A percentile compares a stretch with the other conserved stretches of the same genome.
These are phyloP conservation scores for Clarias fuscus DNA, from an alignment of 2,797 vertebrate genomes.

Conservation along the genomic window DNA sequence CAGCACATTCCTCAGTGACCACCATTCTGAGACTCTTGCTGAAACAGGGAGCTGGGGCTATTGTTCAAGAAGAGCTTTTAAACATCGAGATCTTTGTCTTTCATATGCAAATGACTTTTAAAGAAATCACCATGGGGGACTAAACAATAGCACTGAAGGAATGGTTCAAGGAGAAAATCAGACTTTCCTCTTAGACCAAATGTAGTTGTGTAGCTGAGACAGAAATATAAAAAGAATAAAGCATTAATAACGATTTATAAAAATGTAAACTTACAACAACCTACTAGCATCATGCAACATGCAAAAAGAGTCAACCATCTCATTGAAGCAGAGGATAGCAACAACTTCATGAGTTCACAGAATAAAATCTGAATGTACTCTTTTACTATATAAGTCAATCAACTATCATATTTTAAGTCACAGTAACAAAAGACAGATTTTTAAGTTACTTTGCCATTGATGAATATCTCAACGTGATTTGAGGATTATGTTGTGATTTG, in stretches of 20 bases:
- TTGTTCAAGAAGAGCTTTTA: conserved; percentile 41
- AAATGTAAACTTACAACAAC: background rate
- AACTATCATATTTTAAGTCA: background rate
- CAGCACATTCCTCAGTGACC: conserved; percentile 38
- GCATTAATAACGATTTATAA: background rate
- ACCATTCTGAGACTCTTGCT: conserved; percentile 35
- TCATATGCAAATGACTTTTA: conserved; percentile 57
- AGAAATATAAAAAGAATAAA: too few species aligned
- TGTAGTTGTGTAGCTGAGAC: background rate
- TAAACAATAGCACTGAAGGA: conserved; percentile 43
- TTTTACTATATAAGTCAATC: background rate
- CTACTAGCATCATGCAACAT: background rate
- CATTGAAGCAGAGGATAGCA: background rate
- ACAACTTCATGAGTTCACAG: background rate
- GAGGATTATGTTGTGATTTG: background rate
- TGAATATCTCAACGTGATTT: background rate
- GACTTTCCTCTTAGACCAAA: conserved; percentile 11
- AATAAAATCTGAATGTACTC: background rate
- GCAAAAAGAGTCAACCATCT: background rate
- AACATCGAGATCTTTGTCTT: conserved; percentile 20
- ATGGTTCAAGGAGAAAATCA: conserved; percentile 8
- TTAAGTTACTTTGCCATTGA: background rate
- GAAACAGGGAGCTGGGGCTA: conserved; percentile 32
- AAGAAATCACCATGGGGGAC: conserved; percentile 49
- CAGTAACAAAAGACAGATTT: background rate